Conservation (phyloP, 2,113 vertebrate species). For the Bubo blakistoni region DNA sequence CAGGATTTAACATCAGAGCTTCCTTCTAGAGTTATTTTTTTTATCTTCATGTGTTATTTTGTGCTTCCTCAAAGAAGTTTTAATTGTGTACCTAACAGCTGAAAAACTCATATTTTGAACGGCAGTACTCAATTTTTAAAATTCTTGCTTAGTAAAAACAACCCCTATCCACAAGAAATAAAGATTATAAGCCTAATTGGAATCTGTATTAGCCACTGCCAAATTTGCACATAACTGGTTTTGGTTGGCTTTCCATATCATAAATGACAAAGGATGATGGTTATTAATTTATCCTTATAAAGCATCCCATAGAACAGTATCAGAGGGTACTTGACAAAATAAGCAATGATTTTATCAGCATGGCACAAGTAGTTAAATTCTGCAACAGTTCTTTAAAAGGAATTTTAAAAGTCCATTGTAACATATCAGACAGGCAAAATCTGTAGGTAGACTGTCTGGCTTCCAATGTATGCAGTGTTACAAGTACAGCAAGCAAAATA, state of each 20-base stretch:
- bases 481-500: background rate
- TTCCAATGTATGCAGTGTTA: background rate
- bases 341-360: background rate
- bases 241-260: background rate
- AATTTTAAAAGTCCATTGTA: background rate
- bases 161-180: background rate
- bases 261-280: background rate
- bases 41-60: background rate
- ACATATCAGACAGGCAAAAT: background rate
- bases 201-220: background rate
- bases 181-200: background rate
- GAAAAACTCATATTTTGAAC: background rate
- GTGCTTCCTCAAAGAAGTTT: background rate
- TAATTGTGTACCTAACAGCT: background rate
- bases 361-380: background rate
- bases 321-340: background rate
- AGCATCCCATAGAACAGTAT: background rate
- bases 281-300: background rate
- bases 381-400: background rate
- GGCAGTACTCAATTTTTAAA: background rate
- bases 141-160: background rate
- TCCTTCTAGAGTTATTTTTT: background rate
- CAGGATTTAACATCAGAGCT: background rate
- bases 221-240: background rate
- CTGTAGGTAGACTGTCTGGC: background rate